Percentiles rank a stretch among this genome's conserved stretches.
phyloP scores from a whole-genome alignment of 2,888 invertebrate genomes.

The Ceriagrion tenellum region DNA sequence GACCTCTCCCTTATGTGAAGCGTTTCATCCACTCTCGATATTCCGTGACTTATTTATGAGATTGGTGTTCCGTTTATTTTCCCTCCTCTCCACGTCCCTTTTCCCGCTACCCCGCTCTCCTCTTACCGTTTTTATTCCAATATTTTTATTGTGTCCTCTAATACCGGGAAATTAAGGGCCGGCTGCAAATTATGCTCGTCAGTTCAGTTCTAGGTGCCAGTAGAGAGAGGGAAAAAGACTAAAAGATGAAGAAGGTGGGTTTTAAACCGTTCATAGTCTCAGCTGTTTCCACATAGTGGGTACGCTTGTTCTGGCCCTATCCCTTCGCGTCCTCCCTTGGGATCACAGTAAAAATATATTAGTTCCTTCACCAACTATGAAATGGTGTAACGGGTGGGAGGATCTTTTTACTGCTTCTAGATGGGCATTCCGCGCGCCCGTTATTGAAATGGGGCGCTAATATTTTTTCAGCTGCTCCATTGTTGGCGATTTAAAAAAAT shows the following conservation, averaged over 20 bases:
- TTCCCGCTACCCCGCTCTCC: conserved; percentile 32
- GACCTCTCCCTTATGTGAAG: conserved; percentile 52
- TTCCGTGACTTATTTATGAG: conserved; percentile 62
- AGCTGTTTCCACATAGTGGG: too few species aligned
- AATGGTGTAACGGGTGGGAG: background rate
- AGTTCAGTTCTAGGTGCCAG: too few species aligned
- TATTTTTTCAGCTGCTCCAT: background rate
- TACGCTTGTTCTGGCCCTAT: background rate
- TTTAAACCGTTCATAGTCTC: background rate
- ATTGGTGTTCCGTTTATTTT: conserved; percentile 51
- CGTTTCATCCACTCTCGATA: conserved; percentile 56
- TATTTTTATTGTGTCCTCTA: background rate
- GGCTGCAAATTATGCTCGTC: background rate
- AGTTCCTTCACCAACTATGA: background rate
- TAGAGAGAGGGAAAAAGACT: too few species aligned
- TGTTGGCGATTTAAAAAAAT: background rate
- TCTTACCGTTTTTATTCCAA: too few species aligned
- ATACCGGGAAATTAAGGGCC: background rate
- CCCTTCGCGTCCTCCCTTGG: background rate
- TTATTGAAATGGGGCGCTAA: background rate
- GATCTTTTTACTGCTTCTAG: background rate
- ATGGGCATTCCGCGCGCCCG: background rate
- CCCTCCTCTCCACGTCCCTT: background rate
- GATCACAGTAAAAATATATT: background rate
- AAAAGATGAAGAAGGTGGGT: background rate